These are phyloP conservation scores for Rhynchonycteris naso DNA, from an alignment of 2,797 vertebrate genomes.

Conservation along the genomic window DNA sequence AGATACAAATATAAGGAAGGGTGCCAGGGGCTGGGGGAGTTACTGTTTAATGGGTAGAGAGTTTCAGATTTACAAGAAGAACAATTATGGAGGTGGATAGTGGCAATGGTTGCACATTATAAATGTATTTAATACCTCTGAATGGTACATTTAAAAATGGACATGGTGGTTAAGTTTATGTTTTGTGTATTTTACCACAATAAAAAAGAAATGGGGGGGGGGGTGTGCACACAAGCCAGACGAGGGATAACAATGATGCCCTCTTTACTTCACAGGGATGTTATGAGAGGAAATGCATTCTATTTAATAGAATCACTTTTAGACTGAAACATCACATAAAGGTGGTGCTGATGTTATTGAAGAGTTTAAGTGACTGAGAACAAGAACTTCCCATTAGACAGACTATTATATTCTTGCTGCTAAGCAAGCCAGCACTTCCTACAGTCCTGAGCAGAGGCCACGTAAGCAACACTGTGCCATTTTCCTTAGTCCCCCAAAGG, in stretches of 20 bases:
- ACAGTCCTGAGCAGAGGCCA: background rate
- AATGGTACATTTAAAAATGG: background rate
- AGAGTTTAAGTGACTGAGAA: background rate
- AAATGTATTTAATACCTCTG: background rate
- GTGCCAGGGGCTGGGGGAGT: background rate
- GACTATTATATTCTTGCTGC: background rate
- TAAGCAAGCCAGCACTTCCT: background rate
- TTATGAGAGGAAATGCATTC: background rate
- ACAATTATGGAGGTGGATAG: background rate
- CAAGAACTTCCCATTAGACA: background rate
- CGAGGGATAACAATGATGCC: background rate
- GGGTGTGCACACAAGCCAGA: background rate
- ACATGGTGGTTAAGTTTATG: background rate
- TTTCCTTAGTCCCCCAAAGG: background rate
- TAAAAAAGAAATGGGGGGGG: rapidly evolving
- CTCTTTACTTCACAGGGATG: background rate
- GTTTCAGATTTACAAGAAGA: background rate
- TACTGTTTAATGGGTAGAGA: background rate
- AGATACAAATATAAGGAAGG: background rate
- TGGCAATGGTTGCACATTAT: background rate
- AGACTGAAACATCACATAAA: background rate
- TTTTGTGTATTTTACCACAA: background rate
- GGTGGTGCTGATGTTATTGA: background rate
- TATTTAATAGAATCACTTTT: background rate
- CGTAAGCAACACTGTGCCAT: background rate